These are phyloP conservation scores for Syrista parreyssii DNA, from an alignment of 2,888 invertebrate species.

Conservation along the genomic window DNA sequence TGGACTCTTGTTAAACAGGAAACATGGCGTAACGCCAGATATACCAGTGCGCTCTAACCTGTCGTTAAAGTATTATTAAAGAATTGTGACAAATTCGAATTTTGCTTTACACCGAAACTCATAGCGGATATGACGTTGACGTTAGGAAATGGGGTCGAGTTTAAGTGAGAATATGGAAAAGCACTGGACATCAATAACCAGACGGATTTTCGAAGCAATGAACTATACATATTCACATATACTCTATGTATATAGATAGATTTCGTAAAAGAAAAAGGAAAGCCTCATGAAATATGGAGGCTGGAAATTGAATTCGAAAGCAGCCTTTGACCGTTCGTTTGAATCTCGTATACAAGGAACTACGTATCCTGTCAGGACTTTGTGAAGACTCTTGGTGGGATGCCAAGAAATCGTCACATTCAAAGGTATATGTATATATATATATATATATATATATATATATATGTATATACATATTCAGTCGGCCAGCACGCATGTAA, in stretches of 20 bases:
- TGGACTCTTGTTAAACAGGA: neutral
- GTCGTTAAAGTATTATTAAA: neutral
- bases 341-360: neutral
- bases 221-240: neutral
- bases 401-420: neutral
- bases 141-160: neutral
- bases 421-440: neutral
- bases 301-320: constrained; percentile 7
- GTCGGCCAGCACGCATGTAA: neutral
- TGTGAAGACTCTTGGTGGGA: neutral
- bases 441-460: too few species aligned
- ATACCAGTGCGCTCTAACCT: neutral
- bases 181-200: neutral
- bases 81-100: neutral
- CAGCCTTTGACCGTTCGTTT: constrained; percentile 4
- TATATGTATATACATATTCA: neutral
- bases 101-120: neutral
- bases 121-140: neutral
- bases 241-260: neutral
- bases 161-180: neutral
- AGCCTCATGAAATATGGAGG: constrained; percentile 9
- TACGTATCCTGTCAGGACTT: neutral
- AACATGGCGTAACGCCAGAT: neutral
- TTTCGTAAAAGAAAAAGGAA: neutral
- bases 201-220: neutral